phyloP scores from a whole-genome alignment of 1,140 invertebrate genomes.

The Lerema accius region DNA sequence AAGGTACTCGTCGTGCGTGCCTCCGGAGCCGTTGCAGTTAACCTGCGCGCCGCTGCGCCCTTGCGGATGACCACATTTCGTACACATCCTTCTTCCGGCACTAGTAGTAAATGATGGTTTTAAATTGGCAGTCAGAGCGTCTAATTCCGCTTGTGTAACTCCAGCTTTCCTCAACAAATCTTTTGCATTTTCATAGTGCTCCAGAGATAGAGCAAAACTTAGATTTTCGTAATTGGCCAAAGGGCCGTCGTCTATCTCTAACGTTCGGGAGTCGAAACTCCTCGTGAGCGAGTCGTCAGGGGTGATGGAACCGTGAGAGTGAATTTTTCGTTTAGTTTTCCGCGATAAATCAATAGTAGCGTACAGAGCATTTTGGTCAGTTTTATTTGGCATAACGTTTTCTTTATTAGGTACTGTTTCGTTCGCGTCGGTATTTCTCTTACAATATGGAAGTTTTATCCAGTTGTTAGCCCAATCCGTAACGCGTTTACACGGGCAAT shows the following conservation, averaged over 20 bases:
- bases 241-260: conserved; percentile 62
- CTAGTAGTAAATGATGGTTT: conserved; percentile 52
- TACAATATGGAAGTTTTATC: conserved; percentile 86
- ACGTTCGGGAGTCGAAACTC: conserved; percentile 30
- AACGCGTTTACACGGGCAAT: conserved; percentile 85
- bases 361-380: conserved; percentile 83
- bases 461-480: conserved; percentile 86
- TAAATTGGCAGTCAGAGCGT: conserved; percentile 76
- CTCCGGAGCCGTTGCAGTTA: conserved; percentile 4
- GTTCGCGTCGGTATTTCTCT: conserved; percentile 50
- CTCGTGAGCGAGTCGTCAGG: conserved; percentile 28
- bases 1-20: conserved; percentile 84
- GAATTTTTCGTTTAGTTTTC: conserved; percentile 81
- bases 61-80: conserved; percentile 86
- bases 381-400: conserved; percentile 72
- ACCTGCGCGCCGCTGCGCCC: conserved; percentile 14
- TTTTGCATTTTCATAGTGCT: conserved; percentile 90
- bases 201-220: conserved; percentile 88
- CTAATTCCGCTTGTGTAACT: conserved; percentile 78
- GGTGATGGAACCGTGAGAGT: conserved; percentile 22
- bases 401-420: conserved; percentile 83
- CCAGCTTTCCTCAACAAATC: conserved; percentile 85
- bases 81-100: conserved; percentile 73
- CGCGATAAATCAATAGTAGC: conserved; percentile 87
- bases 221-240: conserved; percentile 88